Percentiles rank a stretch among this genome's conserved stretches.
These are phyloP conservation scores for Silurus glanis DNA, from an alignment of 2,113 vertebrate species.

Conservation along the genomic window DNA sequence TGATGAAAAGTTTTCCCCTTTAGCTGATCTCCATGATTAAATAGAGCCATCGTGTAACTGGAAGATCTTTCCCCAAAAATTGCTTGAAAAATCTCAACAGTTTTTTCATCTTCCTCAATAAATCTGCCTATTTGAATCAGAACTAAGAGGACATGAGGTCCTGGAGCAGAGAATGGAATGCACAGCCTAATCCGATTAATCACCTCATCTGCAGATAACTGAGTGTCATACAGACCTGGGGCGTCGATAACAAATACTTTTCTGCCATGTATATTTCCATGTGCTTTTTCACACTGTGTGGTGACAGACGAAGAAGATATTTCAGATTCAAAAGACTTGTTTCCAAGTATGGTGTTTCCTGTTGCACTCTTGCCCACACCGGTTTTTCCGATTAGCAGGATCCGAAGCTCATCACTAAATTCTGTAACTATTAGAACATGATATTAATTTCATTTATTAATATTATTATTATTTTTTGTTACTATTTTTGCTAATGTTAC, in stretches of 20 bases:
- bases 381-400: constrained; percentile 47
- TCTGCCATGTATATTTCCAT: constrained; percentile 12
- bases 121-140: constrained; percentile 48
- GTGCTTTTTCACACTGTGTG: constrained; percentile 11
- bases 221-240: constrained; percentile 46
- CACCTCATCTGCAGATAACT: constrained; percentile 3
- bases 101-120: constrained; percentile 43
- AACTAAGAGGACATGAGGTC: constrained; percentile 51
- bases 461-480: too few species aligned
- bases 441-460: too few species aligned
- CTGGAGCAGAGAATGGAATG: constrained; percentile 46
- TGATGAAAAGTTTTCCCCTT: constrained; percentile 33
- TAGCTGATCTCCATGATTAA: constrained; percentile 48
- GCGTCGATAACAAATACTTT: constrained; percentile 48
- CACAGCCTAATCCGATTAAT: constrained; percentile 16
- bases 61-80: constrained; percentile 40
- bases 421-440: background rate
- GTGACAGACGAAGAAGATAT: constrained; percentile 33
- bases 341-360: constrained; percentile 39
- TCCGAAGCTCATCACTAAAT: background rate
- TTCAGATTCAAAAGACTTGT: constrained; percentile 33
- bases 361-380: constrained; percentile 47
- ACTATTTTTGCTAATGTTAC: background rate
- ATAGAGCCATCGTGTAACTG: constrained; percentile 44
- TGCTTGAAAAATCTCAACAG: constrained; percentile 35